Evolutionary conservation across 2,888 invertebrate species (phyloP).

Genomic region (Plagodis dolabraria): DNA sequence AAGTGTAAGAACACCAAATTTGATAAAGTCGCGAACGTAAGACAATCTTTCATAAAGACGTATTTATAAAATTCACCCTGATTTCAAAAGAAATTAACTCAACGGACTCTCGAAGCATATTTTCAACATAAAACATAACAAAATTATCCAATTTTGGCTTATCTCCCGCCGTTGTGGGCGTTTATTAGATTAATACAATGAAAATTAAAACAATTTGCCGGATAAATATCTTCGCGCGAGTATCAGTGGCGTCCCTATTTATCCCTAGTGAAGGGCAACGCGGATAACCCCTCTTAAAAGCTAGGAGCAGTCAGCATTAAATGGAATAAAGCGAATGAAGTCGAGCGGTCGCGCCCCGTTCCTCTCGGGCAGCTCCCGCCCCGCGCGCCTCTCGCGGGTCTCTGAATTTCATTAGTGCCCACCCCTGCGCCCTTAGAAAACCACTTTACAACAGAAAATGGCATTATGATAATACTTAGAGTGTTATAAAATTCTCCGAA

Average conservation of each 20-base stretch:
- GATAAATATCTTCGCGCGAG: conserved; percentile 83
- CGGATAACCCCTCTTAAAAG: conserved; percentile 85
- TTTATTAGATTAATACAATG: conserved; percentile 84
- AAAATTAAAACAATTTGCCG: conserved; percentile 86
- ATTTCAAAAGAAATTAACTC: conserved; percentile 61
- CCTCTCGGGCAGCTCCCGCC: conserved; percentile 38
- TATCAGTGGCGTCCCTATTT: conserved; percentile 83
- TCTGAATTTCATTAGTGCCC: conserved; percentile 82
- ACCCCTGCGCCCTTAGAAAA: conserved; percentile 67
- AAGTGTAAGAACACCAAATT: too few species aligned
- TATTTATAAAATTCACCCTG: conserved; percentile 31
- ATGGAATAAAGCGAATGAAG: conserved; percentile 84
- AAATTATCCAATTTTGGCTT: conserved; percentile 71
- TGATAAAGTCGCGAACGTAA: too few species aligned
- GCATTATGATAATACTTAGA: conserved; percentile 82
- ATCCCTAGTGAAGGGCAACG: conserved; percentile 81
- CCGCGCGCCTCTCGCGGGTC: conserved; percentile 53
- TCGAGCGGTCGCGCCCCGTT: conserved; percentile 71
- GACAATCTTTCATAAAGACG: conserved; percentile 3
- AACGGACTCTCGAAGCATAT: conserved; percentile 61
- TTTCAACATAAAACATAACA: conserved; percentile 69
- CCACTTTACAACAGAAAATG: conserved; percentile 83
- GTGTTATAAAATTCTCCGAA: conserved; percentile 80
- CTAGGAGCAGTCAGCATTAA: conserved; percentile 85
- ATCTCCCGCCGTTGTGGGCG: conserved; percentile 77